These are phyloP conservation scores for Spisula solida DNA, from an alignment of 2,888 invertebrate genomes.

Conservation along the genomic window DNA sequence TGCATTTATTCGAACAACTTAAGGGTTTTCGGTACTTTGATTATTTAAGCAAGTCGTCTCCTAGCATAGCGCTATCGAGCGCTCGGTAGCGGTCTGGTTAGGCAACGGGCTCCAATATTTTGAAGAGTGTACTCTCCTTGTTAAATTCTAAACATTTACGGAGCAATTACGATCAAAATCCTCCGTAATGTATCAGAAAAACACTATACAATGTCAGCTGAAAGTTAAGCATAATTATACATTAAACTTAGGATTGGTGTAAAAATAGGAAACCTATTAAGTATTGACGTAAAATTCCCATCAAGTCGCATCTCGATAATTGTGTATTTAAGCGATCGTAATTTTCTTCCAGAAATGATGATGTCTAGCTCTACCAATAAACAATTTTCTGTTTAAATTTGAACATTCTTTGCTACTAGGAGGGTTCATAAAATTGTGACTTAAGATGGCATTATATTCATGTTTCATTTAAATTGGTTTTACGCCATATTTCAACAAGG, in stretches of 20 bases:
- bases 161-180: not conserved
- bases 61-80: no score
- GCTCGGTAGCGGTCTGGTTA: no score
- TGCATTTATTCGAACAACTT: no score
- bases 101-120: no score
- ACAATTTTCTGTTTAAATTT: not conserved
- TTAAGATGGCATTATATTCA: no score
- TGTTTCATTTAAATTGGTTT: no score
- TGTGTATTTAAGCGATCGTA: not conserved
- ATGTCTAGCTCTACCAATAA: not conserved
- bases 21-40: no score
- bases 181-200: not conserved
- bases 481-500: no score
- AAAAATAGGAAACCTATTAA: not conserved
- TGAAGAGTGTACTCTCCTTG: not conserved
- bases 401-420: not conserved
- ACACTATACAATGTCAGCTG: not conserved
- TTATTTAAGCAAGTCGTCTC: no score
- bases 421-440: no score
- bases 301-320: not conserved
- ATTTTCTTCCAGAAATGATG: not conserved
- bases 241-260: not conserved
- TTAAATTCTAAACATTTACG: not conserved
- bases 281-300: not conserved
- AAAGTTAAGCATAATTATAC: not conserved